Evolutionary conservation across 2,797 vertebrate genomes (phyloP).

Genomic region (Choloepus didactylus): DNA sequence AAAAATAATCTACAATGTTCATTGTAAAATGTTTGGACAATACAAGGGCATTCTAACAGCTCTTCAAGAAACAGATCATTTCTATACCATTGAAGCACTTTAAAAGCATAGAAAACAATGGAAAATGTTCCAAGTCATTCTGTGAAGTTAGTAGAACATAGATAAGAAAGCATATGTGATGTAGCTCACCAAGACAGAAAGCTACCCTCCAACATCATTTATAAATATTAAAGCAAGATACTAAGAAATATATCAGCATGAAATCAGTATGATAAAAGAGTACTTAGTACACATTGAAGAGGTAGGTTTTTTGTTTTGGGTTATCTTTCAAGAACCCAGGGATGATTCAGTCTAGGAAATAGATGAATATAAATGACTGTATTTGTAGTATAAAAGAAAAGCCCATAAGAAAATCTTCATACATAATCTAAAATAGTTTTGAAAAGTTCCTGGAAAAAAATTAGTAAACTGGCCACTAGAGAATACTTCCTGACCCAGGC

Average conservation of each 20-base stretch:
- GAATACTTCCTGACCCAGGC: neutral
- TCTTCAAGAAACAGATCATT: neutral
- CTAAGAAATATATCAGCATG: neutral
- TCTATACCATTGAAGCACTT: neutral
- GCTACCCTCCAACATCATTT: neutral
- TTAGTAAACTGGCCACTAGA: neutral
- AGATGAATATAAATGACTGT: neutral
- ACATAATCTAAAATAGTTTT: neutral
- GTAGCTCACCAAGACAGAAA: neutral
- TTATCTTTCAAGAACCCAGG: neutral
- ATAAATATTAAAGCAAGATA: neutral
- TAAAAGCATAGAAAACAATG: neutral
- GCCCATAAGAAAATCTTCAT: neutral
- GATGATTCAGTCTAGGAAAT: conserved; percentile 29
- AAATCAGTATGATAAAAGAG: neutral
- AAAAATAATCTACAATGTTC: neutral
- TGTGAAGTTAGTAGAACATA: neutral
- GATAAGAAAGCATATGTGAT: neutral
- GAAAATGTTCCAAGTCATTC: neutral
- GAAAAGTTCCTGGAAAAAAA: neutral
- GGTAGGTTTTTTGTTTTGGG: neutral
- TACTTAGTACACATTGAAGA: neutral
- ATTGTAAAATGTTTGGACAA: neutral
- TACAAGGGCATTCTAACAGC: neutral
- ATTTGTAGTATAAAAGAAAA: neutral